Percentiles rank a stretch among this genome's conserved stretches.
Conservation (phyloP, 2,888 invertebrate species). For the Campaea margaritaria region DNA sequence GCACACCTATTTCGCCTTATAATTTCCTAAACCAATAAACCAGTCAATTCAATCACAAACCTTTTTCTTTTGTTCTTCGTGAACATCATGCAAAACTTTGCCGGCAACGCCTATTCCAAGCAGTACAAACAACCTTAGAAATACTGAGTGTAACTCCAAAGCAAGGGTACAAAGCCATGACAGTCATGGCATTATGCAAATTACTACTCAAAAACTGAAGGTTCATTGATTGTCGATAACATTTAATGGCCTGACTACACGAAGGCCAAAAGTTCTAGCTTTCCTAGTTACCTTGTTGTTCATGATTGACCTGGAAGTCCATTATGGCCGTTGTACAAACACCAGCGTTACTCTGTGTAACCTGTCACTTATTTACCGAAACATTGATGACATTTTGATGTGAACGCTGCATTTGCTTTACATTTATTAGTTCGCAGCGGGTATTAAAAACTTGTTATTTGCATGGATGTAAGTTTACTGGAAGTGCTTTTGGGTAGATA, state of each 20-base stretch:
- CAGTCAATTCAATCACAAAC: too few relatives aligned
- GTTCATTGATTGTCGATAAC: conserved; percentile 10
- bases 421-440: conserved; percentile 80
- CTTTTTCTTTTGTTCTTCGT: too few relatives aligned
- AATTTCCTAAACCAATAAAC: too few relatives aligned
- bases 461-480: conserved; percentile 44
- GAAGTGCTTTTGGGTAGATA: conserved; percentile 38
- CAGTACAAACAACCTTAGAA: too few relatives aligned
- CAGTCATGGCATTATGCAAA: too few relatives aligned
- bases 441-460: conserved; percentile 63
- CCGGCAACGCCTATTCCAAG: too few relatives aligned
- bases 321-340: conserved; percentile 17
- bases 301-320: conserved; percentile 18
- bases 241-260: conserved; percentile 15
- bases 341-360: conserved; percentile 29
- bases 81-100: too few relatives aligned
- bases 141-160: too few relatives aligned
- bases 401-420: conserved; percentile 67
- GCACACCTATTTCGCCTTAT: too few relatives aligned
- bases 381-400: conserved; percentile 83
- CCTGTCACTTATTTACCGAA: conserved; percentile 68
- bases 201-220: conserved; percentile 4
- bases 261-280: conserved; percentile 11
- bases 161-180: too few relatives aligned
- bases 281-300: conserved; percentile 1